Evolutionary conservation across 2,888 invertebrate genomes (phyloP), one percentile per base, ranked within the genome.

Genomic region (Nephrocerus scutellatus): DNA sequence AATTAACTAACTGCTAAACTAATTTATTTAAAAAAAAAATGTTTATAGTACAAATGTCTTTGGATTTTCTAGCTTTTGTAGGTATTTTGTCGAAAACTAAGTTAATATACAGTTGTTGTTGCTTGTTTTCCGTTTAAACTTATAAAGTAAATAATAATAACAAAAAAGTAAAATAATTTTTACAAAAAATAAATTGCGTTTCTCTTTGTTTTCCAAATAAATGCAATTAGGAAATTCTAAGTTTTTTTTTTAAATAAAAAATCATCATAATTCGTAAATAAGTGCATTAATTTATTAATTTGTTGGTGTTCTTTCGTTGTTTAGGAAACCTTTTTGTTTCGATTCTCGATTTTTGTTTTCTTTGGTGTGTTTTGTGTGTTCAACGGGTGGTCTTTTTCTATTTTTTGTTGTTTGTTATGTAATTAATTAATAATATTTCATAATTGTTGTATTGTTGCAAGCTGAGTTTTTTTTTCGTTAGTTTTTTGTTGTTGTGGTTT

Each of bases 31-130:
- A n/a, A n/a, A n/a, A n/a, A n/a, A n/a, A n/a, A n/a, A n/a, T n/a
- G 44, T 47, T 47, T 47, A 45, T 43, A 48, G 46, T 48, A 46
- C 43, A 46, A 36, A 34, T 46, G 47, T 51, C 51, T 51, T 51
- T 51, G 51, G 50, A 48, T 44, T 48, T 47, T 46, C 48, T 49
- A 51, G 51, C 48, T 47, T 46, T 43, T 30, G 39, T 34, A 43
- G 24, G 21, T 22, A 13, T 18, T 30, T 37, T 41, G 34, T 37
- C 35, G 43, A 40, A 45, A 47, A 43, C 44, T n/a, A n/a, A n/a
- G n/a, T n/a, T n/a, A n/a, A n/a, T n/a, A n/a, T n/a, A n/a, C n/a
- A n/a, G n/a, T 44, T 38, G 41, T 25, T 41, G 7, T 32, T 26
- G 14, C 16, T 32, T 39, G 25, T 35, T 32, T 36, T 37, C 37